phyloP scores from a whole-genome alignment of 2,888 invertebrate species.

The Poecilus cupreus region DNA sequence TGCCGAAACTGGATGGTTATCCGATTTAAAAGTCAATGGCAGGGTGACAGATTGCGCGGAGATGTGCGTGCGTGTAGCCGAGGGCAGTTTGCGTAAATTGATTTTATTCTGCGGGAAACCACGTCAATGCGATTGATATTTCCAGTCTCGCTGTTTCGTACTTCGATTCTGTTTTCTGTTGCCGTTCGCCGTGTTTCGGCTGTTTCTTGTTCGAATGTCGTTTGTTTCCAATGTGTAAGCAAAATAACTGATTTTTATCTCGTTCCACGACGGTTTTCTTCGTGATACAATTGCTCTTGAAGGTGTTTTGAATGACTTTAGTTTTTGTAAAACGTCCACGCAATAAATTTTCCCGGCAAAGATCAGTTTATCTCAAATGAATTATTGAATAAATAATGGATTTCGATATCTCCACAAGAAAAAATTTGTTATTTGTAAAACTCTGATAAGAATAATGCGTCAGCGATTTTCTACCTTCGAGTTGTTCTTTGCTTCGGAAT shows the following conservation, averaged over 20 bases:
- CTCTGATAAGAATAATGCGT: too few species aligned
- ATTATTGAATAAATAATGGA: neutral
- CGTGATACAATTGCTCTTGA: conserved; percentile 4
- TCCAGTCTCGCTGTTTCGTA: conserved; percentile 13
- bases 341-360: neutral
- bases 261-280: neutral
- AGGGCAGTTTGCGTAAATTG: conserved; percentile 54
- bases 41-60: conserved; percentile 16
- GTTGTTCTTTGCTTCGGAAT: too few species aligned
- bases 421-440: neutral
- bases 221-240: conserved; percentile 50
- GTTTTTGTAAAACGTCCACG: conserved; percentile 15
- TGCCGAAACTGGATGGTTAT: neutral
- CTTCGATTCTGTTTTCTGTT: conserved; percentile 10
- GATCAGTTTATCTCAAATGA: neutral
- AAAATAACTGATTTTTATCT: conserved; percentile 47
- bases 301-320: conserved; percentile 20
- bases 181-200: conserved; percentile 8
- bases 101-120: conserved; percentile 53
- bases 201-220: conserved; percentile 43
- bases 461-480: too few species aligned
- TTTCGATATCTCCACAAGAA: neutral
- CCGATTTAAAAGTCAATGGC: conserved; percentile 33
- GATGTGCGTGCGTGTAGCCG: conserved; percentile 34
- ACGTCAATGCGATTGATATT: conserved; percentile 57